These are phyloP conservation scores for Diplogasteroides magnus DNA, from an alignment of 1,140 invertebrate species.

Conservation along the genomic window DNA sequence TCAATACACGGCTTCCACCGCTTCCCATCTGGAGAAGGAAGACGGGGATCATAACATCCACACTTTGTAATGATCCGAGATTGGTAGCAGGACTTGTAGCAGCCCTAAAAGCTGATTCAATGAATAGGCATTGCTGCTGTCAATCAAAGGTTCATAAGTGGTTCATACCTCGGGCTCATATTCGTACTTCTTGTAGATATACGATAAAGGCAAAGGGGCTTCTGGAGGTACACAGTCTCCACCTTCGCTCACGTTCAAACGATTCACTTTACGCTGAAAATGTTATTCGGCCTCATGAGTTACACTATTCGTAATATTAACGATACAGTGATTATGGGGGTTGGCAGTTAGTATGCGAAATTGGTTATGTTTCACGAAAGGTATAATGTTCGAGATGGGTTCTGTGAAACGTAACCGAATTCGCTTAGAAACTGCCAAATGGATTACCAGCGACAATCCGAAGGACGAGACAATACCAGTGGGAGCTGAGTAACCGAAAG, in stretches of 20 bases:
- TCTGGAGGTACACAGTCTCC: slow-evolving; percentile 42
- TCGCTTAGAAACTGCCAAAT: too few relatives aligned
- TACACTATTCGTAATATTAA: too few relatives aligned
- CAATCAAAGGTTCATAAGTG: not conserved
- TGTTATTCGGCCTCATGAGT: not conserved
- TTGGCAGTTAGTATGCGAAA: too few relatives aligned
- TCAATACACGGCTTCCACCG: too few relatives aligned
- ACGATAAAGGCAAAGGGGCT: slow-evolving; percentile 28
- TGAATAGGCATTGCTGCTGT: not conserved
- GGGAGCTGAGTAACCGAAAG: slow-evolving; percentile 40
- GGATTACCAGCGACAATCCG: slow-evolving; percentile 38
- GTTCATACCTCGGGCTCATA: slow-evolving; percentile 49
- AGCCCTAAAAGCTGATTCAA: slow-evolving; percentile 41
- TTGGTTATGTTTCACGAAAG: too few relatives aligned
- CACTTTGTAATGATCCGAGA: slow-evolving; percentile 39
- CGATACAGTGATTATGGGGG: too few relatives aligned
- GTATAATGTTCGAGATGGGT: not conserved
- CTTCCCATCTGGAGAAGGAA: slow-evolving; percentile 38
- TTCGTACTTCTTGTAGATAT: slow-evolving; percentile 49
- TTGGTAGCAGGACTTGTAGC: slow-evolving; percentile 52
- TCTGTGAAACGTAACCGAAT: not conserved
- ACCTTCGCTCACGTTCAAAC: slow-evolving; percentile 29
- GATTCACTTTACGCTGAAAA: slow-evolving; percentile 47
- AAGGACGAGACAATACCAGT: slow-evolving; percentile 45
- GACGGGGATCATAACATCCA: slow-evolving; percentile 50